Percentiles rank a stretch among this genome's conserved stretches.
Conservation (phyloP, 1,140 invertebrate genomes). For the Zaprionus nigranus region DNA sequence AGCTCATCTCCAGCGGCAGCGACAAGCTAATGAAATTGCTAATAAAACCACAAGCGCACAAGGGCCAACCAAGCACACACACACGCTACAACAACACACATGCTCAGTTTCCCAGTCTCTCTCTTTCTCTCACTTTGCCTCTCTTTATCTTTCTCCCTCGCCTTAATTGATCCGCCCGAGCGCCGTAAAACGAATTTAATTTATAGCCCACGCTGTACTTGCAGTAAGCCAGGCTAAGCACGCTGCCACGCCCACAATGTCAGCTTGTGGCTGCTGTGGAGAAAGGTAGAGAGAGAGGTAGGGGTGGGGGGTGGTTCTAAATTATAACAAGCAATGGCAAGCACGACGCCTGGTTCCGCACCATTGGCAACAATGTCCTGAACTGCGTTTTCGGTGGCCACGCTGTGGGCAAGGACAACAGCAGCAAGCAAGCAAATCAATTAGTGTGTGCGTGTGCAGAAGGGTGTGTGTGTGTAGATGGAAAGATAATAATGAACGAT, state of each 20-base stretch:
- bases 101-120: not conserved
- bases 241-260: conserved; percentile 44
- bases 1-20: conserved; percentile 26
- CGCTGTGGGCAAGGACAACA: conserved; percentile 21
- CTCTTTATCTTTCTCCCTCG: not conserved
- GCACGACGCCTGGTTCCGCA: conserved; percentile 14
- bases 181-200: conserved; percentile 72
- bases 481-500: conserved; percentile 80
- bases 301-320: conserved; percentile 41
- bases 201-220: conserved; percentile 59
- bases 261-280: conserved; percentile 25
- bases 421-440: conserved; percentile 63
- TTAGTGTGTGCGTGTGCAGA: conserved; percentile 37
- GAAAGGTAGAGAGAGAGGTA: too few relatives aligned
- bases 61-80: conserved; percentile 29
- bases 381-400: conserved; percentile 27
- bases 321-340: conserved; percentile 62
- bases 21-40: conserved; percentile 75
- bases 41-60: conserved; percentile 59
- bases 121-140: not conserved
- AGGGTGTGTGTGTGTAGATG: conserved; percentile 23
- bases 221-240: conserved; percentile 58
- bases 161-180: conserved; percentile 62
- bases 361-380: conserved; percentile 50
- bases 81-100: conserved; percentile 10